Percentiles rank a stretch among this genome's conserved stretches.
Evolutionary conservation across 2,113 vertebrate species (phyloP).

Genomic region (Promerops cafer): DNA sequence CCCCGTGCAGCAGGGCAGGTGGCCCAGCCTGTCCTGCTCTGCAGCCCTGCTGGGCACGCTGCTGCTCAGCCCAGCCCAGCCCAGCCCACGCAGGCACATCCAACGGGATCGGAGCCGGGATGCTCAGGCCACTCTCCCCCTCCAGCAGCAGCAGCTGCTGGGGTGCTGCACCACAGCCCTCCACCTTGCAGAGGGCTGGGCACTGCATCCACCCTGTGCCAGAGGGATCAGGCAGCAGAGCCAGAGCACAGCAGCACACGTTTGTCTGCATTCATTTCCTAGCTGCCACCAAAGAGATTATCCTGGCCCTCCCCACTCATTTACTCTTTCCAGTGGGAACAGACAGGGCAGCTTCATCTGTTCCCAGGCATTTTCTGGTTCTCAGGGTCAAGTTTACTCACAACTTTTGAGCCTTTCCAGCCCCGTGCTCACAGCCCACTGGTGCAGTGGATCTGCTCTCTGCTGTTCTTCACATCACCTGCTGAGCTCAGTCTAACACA

Average conservation of each 20-base stretch:
- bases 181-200: not conserved
- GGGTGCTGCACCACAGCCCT: not conserved
- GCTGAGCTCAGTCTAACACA: accelerated
- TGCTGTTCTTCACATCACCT: not conserved
- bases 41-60: not conserved
- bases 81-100: accelerated
- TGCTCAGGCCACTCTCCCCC: not conserved
- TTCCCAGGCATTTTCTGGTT: not conserved
- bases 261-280: not conserved
- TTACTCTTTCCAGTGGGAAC: not conserved
- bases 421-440: not conserved
- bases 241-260: not conserved
- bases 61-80: not conserved
- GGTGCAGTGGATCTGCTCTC: not conserved
- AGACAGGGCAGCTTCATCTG: not conserved
- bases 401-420: not conserved
- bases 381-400: not conserved
- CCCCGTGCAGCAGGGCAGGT: not conserved
- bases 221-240: not conserved
- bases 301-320: not conserved
- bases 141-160: not conserved
- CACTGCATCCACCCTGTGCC: not conserved
- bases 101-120: accelerated
- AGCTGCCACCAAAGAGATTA: not conserved
- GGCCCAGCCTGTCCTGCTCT: not conserved